These are phyloP conservation scores for Pseudobourletiella spinata DNA, from an alignment of 1,140 invertebrate species.

Conservation along the genomic window DNA sequence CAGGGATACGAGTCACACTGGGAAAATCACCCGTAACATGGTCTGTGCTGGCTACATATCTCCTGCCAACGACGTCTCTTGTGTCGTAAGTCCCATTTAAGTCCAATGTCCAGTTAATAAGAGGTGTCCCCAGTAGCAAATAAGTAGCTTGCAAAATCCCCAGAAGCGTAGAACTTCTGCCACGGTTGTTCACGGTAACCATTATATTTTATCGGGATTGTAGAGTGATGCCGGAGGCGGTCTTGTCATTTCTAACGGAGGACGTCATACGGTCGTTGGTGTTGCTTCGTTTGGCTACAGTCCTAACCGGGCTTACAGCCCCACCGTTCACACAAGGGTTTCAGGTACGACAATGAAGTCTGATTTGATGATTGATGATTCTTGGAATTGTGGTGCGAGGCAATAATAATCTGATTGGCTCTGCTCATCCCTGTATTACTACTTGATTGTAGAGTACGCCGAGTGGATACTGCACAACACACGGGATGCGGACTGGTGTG, in stretches of 20 bases:
- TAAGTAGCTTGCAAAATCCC: too few species aligned
- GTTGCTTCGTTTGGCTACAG: slow-evolving; percentile 35
- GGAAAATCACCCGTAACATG: slow-evolving; percentile 25
- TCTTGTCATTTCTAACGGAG: slow-evolving; percentile 24
- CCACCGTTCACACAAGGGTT: slow-evolving; percentile 23
- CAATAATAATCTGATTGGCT: too few species aligned
- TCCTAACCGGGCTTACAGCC: slow-evolving; percentile 16
- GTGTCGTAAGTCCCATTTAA: slow-evolving; percentile 14
- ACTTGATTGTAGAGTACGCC: slow-evolving; percentile 14
- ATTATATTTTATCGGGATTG: neutral
- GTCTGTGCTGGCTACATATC: slow-evolving; percentile 27
- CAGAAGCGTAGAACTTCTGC: too few species aligned
- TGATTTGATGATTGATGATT: neutral
- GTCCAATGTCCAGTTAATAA: too few species aligned
- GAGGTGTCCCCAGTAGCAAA: too few species aligned
- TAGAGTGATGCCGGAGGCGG: slow-evolving; percentile 28
- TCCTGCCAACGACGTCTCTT: neutral
- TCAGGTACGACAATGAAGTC: slow-evolving; percentile 1
- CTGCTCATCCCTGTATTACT: too few species aligned
- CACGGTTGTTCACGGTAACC: neutral
- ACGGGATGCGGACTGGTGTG: slow-evolving; percentile 25
- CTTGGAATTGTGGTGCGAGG: neutral
- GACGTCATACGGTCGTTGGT: slow-evolving; percentile 33
- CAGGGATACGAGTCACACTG: slow-evolving; percentile 23
- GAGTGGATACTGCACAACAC: slow-evolving; percentile 33